These are phyloP conservation scores for Irena cyanogastra DNA, from an alignment of 2,113 vertebrate species.

Conservation along the genomic window DNA sequence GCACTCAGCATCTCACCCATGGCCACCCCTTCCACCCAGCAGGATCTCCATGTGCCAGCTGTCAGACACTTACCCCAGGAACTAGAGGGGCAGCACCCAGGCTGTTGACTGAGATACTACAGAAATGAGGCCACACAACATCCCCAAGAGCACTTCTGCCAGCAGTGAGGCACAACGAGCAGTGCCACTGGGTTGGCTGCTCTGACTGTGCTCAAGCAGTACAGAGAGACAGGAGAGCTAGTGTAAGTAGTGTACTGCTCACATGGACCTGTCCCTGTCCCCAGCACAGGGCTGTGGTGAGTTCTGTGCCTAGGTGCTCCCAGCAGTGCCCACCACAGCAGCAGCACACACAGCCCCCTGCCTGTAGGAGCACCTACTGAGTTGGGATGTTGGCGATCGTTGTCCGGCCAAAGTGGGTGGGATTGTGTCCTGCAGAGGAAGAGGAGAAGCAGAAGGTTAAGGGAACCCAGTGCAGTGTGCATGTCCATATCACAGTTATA, in stretches of 20 bases:
- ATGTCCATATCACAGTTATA: background rate
- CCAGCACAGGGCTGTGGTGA: fast-evolving
- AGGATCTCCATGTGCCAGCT: background rate
- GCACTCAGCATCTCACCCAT: background rate
- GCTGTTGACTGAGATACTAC: background rate
- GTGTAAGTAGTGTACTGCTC: background rate
- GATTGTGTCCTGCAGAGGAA: slow-evolving; percentile 79
- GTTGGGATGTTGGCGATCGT: slow-evolving; percentile 91
- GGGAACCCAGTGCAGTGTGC: background rate
- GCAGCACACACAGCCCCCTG: background rate
- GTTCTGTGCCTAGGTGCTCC: background rate
- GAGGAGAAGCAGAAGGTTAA: background rate
- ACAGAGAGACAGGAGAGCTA: background rate
- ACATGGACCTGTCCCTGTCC: background rate
- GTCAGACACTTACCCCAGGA: background rate
- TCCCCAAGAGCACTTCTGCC: background rate
- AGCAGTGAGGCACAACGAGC: fast-evolving
- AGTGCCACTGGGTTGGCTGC: background rate
- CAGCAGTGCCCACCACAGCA: background rate
- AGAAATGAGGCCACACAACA: background rate
- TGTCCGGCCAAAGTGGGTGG: slow-evolving; percentile 90
- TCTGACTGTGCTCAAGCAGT: fast-evolving
- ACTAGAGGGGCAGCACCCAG: background rate
- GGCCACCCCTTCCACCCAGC: background rate
- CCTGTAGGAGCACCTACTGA: slow-evolving; percentile 76